A percentile compares a stretch with the other conserved stretches of the same genome.
phyloP scores from a whole-genome alignment of 2,113 vertebrate species.

The Pardalotus punctatus region DNA sequence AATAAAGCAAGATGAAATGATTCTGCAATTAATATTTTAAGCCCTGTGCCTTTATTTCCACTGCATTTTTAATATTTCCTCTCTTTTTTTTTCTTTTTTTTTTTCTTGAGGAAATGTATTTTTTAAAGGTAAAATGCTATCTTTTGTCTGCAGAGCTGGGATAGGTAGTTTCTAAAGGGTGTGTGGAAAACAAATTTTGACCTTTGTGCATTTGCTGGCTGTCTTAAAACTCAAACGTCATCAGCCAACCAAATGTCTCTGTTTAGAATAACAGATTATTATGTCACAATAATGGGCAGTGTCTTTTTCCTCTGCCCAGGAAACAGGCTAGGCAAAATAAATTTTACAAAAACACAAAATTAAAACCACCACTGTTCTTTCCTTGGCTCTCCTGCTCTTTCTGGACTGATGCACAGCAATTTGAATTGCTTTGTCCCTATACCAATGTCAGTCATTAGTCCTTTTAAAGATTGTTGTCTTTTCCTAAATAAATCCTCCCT shows the following conservation, averaged over 20 bases:
- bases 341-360: neutral
- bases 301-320: neutral
- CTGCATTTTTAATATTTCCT: neutral
- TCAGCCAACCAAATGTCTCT: neutral
- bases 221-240: neutral
- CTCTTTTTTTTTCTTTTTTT: neutral
- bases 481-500: neutral
- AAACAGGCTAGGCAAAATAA: neutral
- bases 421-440: neutral
- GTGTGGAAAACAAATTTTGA: neutral
- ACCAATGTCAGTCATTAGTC: neutral
- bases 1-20: neutral
- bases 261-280: neutral
- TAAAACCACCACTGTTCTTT: neutral
- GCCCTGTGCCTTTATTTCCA: neutral
- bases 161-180: neutral
- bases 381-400: neutral
- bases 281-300: neutral
- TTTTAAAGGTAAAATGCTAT: neutral
- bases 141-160: neutral
- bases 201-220: neutral
- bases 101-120: neutral
- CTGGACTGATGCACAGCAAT: neutral
- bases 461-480: neutral
- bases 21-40: slow-evolving; percentile 45